Evolutionary conservation across 1,140 invertebrate species (phyloP), one percentile per base, ranked within the genome.

Genomic region (Ganaspis sp.): DNA sequence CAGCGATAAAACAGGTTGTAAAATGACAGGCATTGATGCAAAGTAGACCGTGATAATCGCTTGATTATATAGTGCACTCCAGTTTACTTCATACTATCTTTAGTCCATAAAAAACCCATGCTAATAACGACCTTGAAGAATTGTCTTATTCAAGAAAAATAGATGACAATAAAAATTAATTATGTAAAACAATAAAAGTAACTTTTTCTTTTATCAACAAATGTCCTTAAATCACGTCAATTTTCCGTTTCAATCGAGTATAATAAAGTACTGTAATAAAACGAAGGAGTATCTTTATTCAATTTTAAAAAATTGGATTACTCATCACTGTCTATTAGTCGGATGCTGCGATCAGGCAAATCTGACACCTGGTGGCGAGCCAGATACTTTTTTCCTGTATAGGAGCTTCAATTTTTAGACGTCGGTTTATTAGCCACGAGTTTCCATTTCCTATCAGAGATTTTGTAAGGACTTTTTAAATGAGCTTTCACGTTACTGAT

Each of bases 11-110:
- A 64, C 23, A n/a, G 58, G 58, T 64, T 64, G 58, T 26, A n/a
- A 29, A n/a, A 29, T 29, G 29, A 64, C 58, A n/a, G 23, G 58
- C 58, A 64, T 64, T 64, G 23, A 15, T 64, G 58, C 58, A 64
- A 34, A 64, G 58, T 34, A 64, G 58, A 29, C 26, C 58, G 58
- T 64, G 58, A 64, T 64, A 64, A 64, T 29, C 58, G 58, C 58
- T 29, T 64, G 58, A 64, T 64, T 64, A 64, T 29, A 29, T 64
- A 64, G 58, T 29, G 23, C 26, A 34, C 54, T 15, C 23, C 12
- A 26, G 23, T 26, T 34, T 29, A 64, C 58, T 34, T 64, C 58
- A 64, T 26, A 64, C 58, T 64, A 64, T 34, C 58, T 64, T 64
- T 29, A 64, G 58, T 64, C 11, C 21, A 29, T 64, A 64, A n/a